phyloP scores from a whole-genome alignment of 2,888 invertebrate species.

The Drosophila eohydei region DNA sequence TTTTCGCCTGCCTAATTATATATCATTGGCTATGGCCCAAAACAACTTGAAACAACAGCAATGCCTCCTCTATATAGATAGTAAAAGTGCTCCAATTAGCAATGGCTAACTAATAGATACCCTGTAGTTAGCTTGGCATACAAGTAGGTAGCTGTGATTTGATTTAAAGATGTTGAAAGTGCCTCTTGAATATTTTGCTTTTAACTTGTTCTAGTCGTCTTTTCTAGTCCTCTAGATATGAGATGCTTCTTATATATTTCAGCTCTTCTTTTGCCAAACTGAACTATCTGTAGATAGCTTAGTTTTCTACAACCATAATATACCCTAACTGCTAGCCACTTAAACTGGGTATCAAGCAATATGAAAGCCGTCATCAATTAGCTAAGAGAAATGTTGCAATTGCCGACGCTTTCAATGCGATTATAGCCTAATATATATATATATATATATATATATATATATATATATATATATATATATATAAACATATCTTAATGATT shows the following conservation, averaged over 20 bases:
- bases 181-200: too few relatives aligned
- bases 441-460: not conserved
- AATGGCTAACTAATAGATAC: not conserved
- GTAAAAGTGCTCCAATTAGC: not conserved
- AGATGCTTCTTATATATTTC: not conserved
- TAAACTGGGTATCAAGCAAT: slow-evolving; percentile 17
- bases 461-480: not conserved
- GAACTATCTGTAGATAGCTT: not conserved
- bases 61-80: not conserved
- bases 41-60: slow-evolving; percentile 5
- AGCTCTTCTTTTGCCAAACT: not conserved
- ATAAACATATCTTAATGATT: too few relatives aligned
- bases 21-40: slow-evolving; percentile 47
- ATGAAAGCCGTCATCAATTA: slow-evolving; percentile 61
- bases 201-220: too few relatives aligned
- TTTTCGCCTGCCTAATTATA: slow-evolving; percentile 65
- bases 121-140: not conserved
- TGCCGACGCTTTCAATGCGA: slow-evolving; percentile 12
- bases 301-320: not conserved
- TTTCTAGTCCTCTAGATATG: not conserved
- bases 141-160: not conserved
- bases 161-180: too few relatives aligned
- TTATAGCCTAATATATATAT: slow-evolving; percentile 2
- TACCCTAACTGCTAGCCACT: not conserved
- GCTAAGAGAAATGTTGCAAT: slow-evolving; percentile 56